Percentiles rank a stretch among this genome's conserved stretches.
phyloP scores from a whole-genome alignment of 2,888 invertebrate species.

The Yponomeuta sedellus region DNA sequence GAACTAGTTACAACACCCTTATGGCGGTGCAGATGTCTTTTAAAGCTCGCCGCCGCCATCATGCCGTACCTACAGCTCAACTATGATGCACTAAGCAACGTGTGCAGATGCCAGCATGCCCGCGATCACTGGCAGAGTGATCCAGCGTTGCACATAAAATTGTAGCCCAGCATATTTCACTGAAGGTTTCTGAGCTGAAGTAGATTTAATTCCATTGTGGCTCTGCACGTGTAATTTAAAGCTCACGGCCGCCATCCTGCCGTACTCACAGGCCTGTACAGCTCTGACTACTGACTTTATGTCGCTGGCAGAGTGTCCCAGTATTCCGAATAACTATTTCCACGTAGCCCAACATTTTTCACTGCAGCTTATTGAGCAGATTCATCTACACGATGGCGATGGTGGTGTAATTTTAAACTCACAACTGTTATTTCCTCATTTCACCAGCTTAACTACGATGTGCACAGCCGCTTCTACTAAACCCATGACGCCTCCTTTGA shows the following conservation, averaged over 20 bases:
- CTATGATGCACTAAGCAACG: constrained; percentile 84
- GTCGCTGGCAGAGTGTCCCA: background rate
- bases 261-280: constrained; percentile 75
- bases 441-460: constrained; percentile 84
- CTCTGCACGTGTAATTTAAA: constrained; percentile 32
- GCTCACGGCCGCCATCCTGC: no score
- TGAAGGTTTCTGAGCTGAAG: background rate
- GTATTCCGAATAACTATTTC: no score
- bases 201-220: no score
- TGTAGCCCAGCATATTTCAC: no score
- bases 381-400: background rate
- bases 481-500: constrained; percentile 17
- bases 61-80: constrained; percentile 85
- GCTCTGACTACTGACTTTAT: no score
- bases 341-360: no score
- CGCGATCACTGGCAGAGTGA: background rate
- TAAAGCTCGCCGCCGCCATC: constrained; percentile 81
- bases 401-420: constrained; percentile 49
- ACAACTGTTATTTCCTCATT: constrained; percentile 85
- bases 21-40: no score
- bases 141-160: no score
- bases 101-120: constrained; percentile 61
- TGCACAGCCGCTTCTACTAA: constrained; percentile 82
- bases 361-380: background rate
- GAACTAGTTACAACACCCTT: no score